phyloP scores from a whole-genome alignment of 2,888 invertebrate genomes.

The Hirudinaria manillensis region DNA sequence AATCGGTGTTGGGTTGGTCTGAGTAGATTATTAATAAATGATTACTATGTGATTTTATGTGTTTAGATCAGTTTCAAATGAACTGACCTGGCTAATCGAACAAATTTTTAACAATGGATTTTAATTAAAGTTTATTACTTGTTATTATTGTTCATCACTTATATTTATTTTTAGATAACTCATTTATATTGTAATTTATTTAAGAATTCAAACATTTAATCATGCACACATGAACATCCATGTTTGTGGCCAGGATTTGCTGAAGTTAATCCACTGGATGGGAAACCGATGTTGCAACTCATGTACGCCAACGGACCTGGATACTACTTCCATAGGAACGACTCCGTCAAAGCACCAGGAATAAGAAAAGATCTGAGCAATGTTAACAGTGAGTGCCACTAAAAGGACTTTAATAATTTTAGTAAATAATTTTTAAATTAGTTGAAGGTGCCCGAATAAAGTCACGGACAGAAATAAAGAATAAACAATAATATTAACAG shows the following conservation, averaged over 20 bases:
- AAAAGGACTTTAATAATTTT: too few species aligned
- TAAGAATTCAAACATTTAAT: too few species aligned
- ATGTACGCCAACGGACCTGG: conserved; percentile 48
- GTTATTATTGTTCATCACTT: too few species aligned
- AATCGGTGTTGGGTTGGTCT: conserved; percentile 48
- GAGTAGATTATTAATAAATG: too few species aligned
- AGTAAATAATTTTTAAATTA: too few species aligned
- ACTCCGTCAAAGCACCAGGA: conserved; percentile 45
- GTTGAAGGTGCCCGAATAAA: too few species aligned
- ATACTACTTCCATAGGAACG: conserved; percentile 42
- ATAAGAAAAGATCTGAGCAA: conserved; percentile 38
- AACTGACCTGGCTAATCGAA: neutral
- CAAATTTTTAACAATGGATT: conserved; percentile 28
- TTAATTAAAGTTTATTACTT: too few species aligned
- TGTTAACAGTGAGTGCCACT: conserved; percentile 38
- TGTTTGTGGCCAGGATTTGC: neutral
- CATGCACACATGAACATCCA: too few species aligned
- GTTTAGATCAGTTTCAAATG: neutral
- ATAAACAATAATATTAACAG: too few species aligned
- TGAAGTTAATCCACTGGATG: conserved; percentile 36
- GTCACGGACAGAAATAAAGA: too few species aligned
- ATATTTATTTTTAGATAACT: too few species aligned
- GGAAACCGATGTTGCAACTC: conserved; percentile 45
- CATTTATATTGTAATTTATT: too few species aligned
- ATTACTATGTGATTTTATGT: neutral